phyloP scores from a whole-genome alignment of 2,113 vertebrate genomes.

The Hoplias malabaricus region DNA sequence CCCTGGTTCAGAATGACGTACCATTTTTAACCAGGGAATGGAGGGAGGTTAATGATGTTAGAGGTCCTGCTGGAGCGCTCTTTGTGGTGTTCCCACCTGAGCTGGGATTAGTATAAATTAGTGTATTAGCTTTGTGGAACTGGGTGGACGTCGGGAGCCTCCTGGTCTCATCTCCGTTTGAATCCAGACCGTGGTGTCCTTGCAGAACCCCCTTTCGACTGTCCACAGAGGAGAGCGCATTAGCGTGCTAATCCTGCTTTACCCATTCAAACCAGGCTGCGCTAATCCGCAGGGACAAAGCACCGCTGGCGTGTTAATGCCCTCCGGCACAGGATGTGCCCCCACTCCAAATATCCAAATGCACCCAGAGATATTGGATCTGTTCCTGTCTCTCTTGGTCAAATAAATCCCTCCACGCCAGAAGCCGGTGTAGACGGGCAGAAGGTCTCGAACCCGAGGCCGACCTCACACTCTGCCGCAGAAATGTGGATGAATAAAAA shows the following conservation, averaged over 20 bases:
- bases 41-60: no score
- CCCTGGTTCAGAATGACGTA: no score
- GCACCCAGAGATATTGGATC: no score
- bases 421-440: neutral
- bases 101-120: no score
- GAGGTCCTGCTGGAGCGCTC: no score
- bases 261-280: neutral
- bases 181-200: neutral
- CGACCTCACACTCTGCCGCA: neutral
- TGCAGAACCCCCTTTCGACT: neutral
- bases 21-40: no score
- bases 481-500: neutral
- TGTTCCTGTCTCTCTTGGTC: neutral
- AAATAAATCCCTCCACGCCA: neutral
- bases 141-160: no score
- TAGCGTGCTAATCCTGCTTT: constrained; percentile 1
- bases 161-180: no score
- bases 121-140: no score
- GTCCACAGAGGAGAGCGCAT: neutral
- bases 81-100: no score
- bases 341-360: no score
- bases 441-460: neutral
- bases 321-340: constrained; percentile 4
- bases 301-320: constrained; percentile 2
- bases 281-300: constrained; percentile 7